phyloP scores from a whole-genome alignment of 2,888 invertebrate species.

The Hypomecis atomaria region DNA sequence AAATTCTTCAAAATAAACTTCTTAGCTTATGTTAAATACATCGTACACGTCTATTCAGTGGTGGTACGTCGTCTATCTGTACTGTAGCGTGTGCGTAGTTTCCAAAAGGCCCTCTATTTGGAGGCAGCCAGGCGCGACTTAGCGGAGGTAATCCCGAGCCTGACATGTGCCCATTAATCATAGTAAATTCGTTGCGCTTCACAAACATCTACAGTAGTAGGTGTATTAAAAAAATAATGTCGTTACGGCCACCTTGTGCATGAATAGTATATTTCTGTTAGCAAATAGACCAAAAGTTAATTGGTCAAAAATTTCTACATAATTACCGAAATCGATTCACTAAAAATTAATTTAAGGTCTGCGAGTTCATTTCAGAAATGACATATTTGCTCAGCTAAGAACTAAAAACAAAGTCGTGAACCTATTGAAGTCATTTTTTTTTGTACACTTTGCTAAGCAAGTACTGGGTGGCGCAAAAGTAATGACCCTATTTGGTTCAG shows the following conservation, averaged over 20 bases:
- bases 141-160: slow-evolving; percentile 48
- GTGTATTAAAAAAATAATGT: slow-evolving; percentile 7
- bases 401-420: too few species aligned
- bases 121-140: slow-evolving; percentile 47
- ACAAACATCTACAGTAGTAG: slow-evolving; percentile 4
- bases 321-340: too few species aligned
- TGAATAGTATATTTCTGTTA: background rate
- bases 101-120: slow-evolving; percentile 42
- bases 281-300: background rate
- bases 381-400: too few species aligned
- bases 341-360: too few species aligned
- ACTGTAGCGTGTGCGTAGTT: slow-evolving; percentile 21
- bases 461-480: too few species aligned
- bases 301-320: too few species aligned
- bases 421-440: too few species aligned
- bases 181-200: slow-evolving; percentile 41
- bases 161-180: slow-evolving; percentile 49
- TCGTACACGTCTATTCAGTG: slow-evolving; percentile 24
- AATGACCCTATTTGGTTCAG: too few species aligned
- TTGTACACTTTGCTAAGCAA: too few species aligned
- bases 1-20: background rate
- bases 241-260: background rate
- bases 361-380: too few species aligned
- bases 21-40: background rate
- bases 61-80: slow-evolving; percentile 23